Base-by-base conservation (phyloP, 1,140 invertebrate genomes). In the Epicauta chinensis region DNA sequence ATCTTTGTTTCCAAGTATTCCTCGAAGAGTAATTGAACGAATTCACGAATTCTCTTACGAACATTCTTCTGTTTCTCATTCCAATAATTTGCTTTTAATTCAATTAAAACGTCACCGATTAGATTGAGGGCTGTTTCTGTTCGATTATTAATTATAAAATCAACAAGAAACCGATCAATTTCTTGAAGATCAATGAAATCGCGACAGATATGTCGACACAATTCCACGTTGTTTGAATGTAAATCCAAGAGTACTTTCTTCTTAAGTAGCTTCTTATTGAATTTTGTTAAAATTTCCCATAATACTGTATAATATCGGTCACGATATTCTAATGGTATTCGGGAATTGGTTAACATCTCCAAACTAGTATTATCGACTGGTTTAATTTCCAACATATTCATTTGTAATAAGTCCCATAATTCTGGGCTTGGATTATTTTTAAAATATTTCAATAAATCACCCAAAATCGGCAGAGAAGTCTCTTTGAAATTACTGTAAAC, bases 271-370 rank as follows among this genome's bases (percentile, higher is more conserved):
- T 23, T 23, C 7, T 23, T 23, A 23, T 23, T 23, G 23, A 23
- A 23, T 23, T 23, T 23, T 7, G 23, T 16, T 30, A 51, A 42
- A 41, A 51, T 51, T n/a, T 51, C 37, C 45, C 45, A 47, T 10
- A 47, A 12, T 10, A 4, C 12, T 29, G 16, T 23, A 13, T 30
- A 16, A 47, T 34, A 47, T 16, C 15, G 11, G 6, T 13, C 11
- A 10, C 14, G 23, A 17, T 47, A 47, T n/a, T 23, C 35, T 17
- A 16, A n/a, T 11, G 45, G 35, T 16, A 29, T 10, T 9, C 1
- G 17, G n/a, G 14, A 15, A 36, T 47, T 30, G n/a, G 36, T 12
- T 11, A 35, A 17, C 16, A n/a, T 23, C 6, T 47, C 31, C n/a
- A 47, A 38, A 14, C 36, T 16, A 3, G 17, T 2, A 12, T 38